phyloP scores from a whole-genome alignment of 2,113 vertebrate species.

The Scomber scombrus region DNA sequence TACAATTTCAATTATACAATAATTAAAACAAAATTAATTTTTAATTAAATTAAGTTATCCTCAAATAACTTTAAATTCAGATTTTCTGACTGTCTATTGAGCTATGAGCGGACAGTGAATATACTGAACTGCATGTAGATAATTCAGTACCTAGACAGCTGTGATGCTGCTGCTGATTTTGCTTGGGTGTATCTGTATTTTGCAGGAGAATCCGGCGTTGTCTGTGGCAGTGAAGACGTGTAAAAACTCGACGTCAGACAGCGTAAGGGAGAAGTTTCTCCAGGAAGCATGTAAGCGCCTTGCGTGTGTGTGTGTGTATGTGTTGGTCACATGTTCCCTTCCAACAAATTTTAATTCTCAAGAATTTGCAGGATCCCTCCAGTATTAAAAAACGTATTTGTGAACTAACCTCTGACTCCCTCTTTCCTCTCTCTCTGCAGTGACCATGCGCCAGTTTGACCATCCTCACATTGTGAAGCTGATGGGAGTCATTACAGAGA shows the following conservation, averaged over 20 bases:
- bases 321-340: neutral
- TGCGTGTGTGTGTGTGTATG: neutral
- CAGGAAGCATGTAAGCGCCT: conserved; percentile 96
- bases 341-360: rapidly evolving
- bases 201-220: conserved; percentile 94
- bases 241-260: conserved; percentile 98
- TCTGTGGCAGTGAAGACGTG: conserved; percentile 98
- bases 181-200: neutral
- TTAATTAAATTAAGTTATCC: too few species aligned
- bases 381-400: neutral
- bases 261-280: conserved; percentile 97
- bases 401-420: neutral
- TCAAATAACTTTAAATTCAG: neutral
- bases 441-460: conserved; percentile 99
- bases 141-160: neutral
- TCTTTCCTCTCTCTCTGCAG: conserved; percentile 72
- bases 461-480: conserved; percentile 98
- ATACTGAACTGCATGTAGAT: neutral
- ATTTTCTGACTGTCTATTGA: neutral
- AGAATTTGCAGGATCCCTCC: neutral
- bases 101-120: neutral
- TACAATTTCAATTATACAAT: too few species aligned
- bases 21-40: too few species aligned
- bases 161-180: neutral
- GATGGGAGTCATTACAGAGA: conserved; percentile 98